Evolutionary conservation across 2,888 invertebrate genomes (phyloP).

Genomic region (Leptinotarsa rubiginosa): DNA sequence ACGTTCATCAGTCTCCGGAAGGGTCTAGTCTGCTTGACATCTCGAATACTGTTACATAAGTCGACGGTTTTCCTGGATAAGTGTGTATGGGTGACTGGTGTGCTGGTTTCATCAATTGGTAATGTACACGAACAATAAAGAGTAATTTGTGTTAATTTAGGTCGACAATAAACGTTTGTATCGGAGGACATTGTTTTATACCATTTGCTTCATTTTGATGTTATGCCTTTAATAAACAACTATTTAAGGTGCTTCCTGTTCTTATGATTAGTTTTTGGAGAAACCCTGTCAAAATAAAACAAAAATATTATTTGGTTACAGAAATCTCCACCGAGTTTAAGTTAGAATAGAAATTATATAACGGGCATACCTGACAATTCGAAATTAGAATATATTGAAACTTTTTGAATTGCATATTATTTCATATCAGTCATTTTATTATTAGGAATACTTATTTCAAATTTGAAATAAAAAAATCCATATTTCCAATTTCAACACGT

Average conservation of each 20-base stretch:
- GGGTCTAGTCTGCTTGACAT: constrained; percentile 42
- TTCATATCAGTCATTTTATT: too few relatives aligned
- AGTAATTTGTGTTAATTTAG: constrained; percentile 23
- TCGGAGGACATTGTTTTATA: not conserved
- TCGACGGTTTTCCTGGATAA: constrained; percentile 25
- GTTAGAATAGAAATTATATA: too few relatives aligned
- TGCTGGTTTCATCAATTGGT: constrained; percentile 24
- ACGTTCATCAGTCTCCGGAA: constrained; percentile 41
- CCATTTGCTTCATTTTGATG: not conserved
- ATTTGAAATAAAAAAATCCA: too few relatives aligned
- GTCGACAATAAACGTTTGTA: not conserved
- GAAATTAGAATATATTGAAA: too few relatives aligned
- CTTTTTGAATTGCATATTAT: too few relatives aligned
- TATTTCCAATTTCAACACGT: too few relatives aligned
- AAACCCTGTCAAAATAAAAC: not conserved
- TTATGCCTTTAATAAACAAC: too few relatives aligned
- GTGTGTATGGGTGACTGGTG: constrained; percentile 3
- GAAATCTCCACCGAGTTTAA: too few relatives aligned
- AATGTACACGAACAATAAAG: constrained; percentile 27
- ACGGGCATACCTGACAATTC: too few relatives aligned
- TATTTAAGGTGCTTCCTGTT: not conserved
- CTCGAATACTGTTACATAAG: constrained; percentile 34
- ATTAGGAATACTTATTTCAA: too few relatives aligned
- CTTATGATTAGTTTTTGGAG: not conserved
- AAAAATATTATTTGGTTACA: too few relatives aligned